Percentiles rank a stretch among this genome's conserved stretches.
These are phyloP conservation scores for Cabera pusaria DNA, from an alignment of 2,888 invertebrate species.

Conservation along the genomic window DNA sequence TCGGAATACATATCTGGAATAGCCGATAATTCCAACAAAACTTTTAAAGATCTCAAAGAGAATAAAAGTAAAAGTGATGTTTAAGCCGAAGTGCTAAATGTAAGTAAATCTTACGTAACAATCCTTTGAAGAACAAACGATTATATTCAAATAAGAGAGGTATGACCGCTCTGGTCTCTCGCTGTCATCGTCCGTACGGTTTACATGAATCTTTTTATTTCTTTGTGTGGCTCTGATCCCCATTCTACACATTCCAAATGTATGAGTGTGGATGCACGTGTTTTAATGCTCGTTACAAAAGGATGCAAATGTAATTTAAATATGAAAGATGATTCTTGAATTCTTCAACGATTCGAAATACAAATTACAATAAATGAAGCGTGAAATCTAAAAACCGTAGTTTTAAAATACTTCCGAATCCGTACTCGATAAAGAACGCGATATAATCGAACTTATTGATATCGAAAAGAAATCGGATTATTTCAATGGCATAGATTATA, in stretches of 20 bases:
- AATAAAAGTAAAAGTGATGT: conserved; percentile 12
- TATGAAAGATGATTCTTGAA: conserved; percentile 25
- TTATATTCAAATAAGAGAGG: conserved; percentile 27
- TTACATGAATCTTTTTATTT: conserved; percentile 31
- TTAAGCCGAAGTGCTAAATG: conserved; percentile 15
- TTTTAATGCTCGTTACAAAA: conserved; percentile 36
- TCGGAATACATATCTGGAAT: conserved; percentile 11
- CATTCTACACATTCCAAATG: conserved; percentile 61
- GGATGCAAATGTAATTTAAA: conserved; percentile 29
- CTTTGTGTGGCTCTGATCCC: conserved; percentile 50
- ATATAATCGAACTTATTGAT: conserved; percentile 28
- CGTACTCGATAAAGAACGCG: conserved; percentile 10
- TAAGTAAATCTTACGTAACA: conserved; percentile 21
- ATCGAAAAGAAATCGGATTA: conserved; percentile 39
- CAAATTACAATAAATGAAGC: not conserved
- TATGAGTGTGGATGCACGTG: conserved; percentile 61
- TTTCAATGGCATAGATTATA: conserved; percentile 56
- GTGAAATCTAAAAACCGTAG: conserved; percentile 6
- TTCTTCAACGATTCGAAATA: conserved; percentile 5
- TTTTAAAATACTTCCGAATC: conserved; percentile 5
- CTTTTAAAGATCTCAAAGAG: conserved; percentile 9
- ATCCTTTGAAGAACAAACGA: conserved; percentile 20
- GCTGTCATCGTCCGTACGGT: conserved; percentile 29
- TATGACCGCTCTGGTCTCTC: conserved; percentile 22
- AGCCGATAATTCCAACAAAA: conserved; percentile 8